Percentiles rank a stretch among this genome's conserved stretches.
phyloP scores from a whole-genome alignment of 2,888 invertebrate genomes.

The Drosophila leonis region DNA sequence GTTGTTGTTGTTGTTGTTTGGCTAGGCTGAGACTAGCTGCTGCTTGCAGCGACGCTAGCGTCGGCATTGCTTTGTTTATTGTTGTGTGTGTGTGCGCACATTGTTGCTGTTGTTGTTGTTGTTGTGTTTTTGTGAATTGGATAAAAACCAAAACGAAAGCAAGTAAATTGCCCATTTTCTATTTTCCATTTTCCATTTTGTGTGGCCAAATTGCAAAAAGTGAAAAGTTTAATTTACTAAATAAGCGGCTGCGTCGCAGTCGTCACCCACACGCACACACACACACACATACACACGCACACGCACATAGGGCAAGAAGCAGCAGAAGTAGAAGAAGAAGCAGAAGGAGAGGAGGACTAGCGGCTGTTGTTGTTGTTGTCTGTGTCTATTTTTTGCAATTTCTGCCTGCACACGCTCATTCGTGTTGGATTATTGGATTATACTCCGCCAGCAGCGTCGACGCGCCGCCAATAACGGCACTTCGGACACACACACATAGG shows the following conservation, averaged over 20 bases:
- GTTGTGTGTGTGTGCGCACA: conserved; percentile 37
- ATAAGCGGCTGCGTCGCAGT: conserved; percentile 59
- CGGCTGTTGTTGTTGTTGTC: conserved; percentile 63
- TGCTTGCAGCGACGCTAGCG: conserved; percentile 45
- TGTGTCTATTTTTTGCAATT: conserved; percentile 77
- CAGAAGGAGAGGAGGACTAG: conserved; percentile 22
- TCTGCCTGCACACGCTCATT: conserved; percentile 76
- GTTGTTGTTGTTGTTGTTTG: conserved; percentile 48
- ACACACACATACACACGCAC: conserved; percentile 6
- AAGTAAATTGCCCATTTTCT: conserved; percentile 75
- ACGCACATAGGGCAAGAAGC: conserved; percentile 24
- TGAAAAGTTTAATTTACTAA: conserved; percentile 81
- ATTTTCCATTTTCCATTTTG: conserved; percentile 55
- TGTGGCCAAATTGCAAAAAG: conserved; percentile 70
- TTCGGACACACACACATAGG: conserved; percentile 33
- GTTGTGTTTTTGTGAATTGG: conserved; percentile 55
- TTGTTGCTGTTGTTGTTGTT: conserved; percentile 14
- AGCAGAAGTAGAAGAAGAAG: conserved; percentile 10
- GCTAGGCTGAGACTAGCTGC: conserved; percentile 57
- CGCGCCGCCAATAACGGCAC: conserved; percentile 68
- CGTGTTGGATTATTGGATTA: conserved; percentile 82
- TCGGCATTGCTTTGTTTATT: conserved; percentile 64
- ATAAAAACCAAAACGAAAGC: conserved; percentile 63
- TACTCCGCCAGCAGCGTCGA: conserved; percentile 54
- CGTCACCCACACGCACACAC: conserved; percentile 18